Evolutionary conservation across 2,888 invertebrate species (phyloP), one percentile per base, ranked within the genome.

Genomic region (Megamerina dolium): DNA sequence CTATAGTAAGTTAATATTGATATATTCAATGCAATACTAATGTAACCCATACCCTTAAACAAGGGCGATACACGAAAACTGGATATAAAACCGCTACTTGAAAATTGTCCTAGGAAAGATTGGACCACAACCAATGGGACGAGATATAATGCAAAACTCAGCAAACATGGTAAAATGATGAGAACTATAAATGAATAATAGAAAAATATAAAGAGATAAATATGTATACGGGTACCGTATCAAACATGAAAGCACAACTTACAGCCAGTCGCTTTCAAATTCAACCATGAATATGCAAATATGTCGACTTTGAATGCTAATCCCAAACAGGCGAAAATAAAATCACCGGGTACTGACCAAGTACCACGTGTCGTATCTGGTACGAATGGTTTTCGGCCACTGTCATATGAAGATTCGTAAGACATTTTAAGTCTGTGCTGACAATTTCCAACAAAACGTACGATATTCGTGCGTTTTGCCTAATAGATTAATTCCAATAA

Each of bases 61-160:
- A 91, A 73, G 3, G 91, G 91, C 45, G 82, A 80, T 48, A 87
- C 79, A 54, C 82, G 83, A 74, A 89, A 90, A 37, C 87, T 77
- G 10, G 86, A 83, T 57, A 90, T 80, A 52, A 86, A 87, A 52
- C 89, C 87, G 36, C 83, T 82, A 57, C 84, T 85, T 13, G 86
- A 78, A 68, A 89, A 88, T 65, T 92, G 92, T 17, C 92, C 92
- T 58, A 92, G 74, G 12, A 84, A 82, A 1, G 88, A 83, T 70
- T 93, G 92, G 74, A 93, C 75, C 60, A 90, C 86, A 62, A 91
- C 85, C 48, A 92, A 75, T 0, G 92, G 92, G 38, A 91, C 83
- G 12, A 89, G 86, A 58, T 87, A 87, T 23, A 23, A 23, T 8
- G 23, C 23, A 10, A 23, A 23, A 23, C 8, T 6, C 23, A 23